These are phyloP conservation scores for Vulpes vulpes DNA, from an alignment of 2,113 vertebrate species.

Conservation along the genomic window DNA sequence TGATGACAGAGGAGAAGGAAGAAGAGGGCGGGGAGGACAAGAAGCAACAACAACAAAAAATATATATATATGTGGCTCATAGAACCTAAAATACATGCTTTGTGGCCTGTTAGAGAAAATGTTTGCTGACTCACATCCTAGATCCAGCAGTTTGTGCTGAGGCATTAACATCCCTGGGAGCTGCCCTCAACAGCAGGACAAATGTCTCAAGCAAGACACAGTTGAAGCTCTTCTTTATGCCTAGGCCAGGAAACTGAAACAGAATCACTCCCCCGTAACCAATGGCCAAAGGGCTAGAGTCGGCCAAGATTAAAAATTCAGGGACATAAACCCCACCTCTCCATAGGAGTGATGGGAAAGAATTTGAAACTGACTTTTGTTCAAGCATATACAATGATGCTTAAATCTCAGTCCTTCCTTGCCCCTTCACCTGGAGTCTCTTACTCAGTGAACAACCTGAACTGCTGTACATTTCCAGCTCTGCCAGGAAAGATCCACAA, in stretches of 20 bases:
- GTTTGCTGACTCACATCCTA: not conserved
- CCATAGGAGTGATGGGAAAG: not conserved
- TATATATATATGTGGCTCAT: no score
- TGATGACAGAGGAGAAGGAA: not conserved
- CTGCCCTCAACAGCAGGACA: not conserved
- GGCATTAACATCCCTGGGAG: not conserved
- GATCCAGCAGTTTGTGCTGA: not conserved
- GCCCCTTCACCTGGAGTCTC: not conserved
- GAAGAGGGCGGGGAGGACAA: not conserved
- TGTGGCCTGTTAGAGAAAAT: not conserved
- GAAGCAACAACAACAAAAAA: not conserved
- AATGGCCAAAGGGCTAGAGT: not conserved
- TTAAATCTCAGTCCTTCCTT: not conserved
- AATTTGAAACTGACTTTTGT: not conserved
- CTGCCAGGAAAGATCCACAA: not conserved
- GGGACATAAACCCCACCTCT: not conserved
- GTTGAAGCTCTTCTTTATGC: not conserved
- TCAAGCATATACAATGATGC: not conserved
- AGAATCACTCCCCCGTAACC: not conserved
- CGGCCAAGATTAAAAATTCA: not conserved
- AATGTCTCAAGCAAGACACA: not conserved
- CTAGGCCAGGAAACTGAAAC: not conserved
- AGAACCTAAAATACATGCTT: not conserved
- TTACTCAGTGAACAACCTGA: not conserved
- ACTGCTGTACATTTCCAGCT: not conserved